Evolutionary conservation across 1,140 invertebrate species (phyloP).

Genomic region (Plutomurus gul): DNA sequence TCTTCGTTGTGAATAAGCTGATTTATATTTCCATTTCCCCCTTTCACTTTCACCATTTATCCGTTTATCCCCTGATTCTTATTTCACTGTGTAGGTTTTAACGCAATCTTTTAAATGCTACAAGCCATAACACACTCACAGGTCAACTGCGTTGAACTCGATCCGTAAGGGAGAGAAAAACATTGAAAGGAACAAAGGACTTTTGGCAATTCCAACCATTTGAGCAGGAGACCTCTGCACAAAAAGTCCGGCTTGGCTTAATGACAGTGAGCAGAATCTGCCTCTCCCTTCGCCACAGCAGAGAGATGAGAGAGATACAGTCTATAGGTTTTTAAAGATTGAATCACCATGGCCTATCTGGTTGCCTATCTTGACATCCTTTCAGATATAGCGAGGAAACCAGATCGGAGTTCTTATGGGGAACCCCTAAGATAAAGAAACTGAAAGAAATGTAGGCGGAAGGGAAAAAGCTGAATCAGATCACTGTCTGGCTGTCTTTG

Average conservation of each 20-base stretch:
- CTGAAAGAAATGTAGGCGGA: background rate
- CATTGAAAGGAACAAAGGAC: conserved; percentile 1
- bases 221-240: background rate
- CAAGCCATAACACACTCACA: background rate
- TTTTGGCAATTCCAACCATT: background rate
- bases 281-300: conserved; percentile 2
- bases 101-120: conserved; percentile 18
- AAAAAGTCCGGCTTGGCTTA: background rate
- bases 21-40: conserved; percentile 19
- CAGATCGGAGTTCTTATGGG: background rate
- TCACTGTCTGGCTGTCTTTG: conserved; percentile 22
- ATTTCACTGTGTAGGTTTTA: background rate
- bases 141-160: no score
- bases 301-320: no score
- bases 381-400: background rate
- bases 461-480: conserved; percentile 14
- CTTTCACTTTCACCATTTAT: background rate
- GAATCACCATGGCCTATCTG: conserved; percentile 8
- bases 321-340: conserved; percentile 12
- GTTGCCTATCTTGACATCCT: conserved; percentile 22
- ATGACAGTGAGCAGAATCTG: background rate
- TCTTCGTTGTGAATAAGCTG: background rate
- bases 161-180: background rate
- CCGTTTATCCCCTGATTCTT: conserved; percentile 9
- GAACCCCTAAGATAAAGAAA: conserved; percentile 6